These are phyloP conservation scores for Polylopha cassiicola DNA, from an alignment of 2,888 invertebrate species.

Conservation along the genomic window DNA sequence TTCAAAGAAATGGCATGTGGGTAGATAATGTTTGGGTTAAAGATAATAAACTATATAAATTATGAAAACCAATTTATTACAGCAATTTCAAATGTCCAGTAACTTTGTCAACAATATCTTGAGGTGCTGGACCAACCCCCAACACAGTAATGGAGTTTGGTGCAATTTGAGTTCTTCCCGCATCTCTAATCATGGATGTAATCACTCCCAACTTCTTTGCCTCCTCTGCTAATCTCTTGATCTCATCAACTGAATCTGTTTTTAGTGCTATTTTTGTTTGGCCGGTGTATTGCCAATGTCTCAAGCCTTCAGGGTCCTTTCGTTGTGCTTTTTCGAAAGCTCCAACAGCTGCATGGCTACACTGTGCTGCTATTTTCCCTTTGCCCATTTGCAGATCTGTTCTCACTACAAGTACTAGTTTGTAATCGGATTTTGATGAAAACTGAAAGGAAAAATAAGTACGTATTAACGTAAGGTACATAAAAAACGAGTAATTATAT, in stretches of 20 bases:
- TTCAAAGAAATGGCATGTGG: conserved; percentile 9
- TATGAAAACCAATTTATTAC: conserved; percentile 54
- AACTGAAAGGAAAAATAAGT: conserved; percentile 45
- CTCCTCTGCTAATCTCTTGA: conserved; percentile 81
- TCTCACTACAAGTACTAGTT: conserved; percentile 91
- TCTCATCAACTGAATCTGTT: conserved; percentile 84
- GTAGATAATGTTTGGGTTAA: conserved; percentile 7
- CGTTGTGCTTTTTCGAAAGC: conserved; percentile 85
- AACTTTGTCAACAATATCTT: conserved; percentile 84
- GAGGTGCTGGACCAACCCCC: conserved; percentile 94
- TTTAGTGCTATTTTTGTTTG: conserved; percentile 93
- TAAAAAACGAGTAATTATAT: neutral
- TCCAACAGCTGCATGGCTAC: conserved; percentile 95
- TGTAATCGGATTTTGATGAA: conserved; percentile 77
- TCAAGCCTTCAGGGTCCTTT: conserved; percentile 78
- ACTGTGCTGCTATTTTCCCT: conserved; percentile 96
- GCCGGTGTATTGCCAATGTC: conserved; percentile 80
- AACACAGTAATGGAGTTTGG: conserved; percentile 93
- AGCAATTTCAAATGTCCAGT: conserved; percentile 93
- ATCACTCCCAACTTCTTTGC: conserved; percentile 84
- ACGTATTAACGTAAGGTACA: neutral
- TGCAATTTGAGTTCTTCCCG: conserved; percentile 95
- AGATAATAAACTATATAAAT: conserved; percentile 2
- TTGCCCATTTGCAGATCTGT: conserved; percentile 96
- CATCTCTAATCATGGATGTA: conserved; percentile 88